A percentile compares a stretch with the other conserved stretches of the same genome.
Evolutionary conservation across 2,888 invertebrate genomes (phyloP).

Genomic region (Phortica magna): DNA sequence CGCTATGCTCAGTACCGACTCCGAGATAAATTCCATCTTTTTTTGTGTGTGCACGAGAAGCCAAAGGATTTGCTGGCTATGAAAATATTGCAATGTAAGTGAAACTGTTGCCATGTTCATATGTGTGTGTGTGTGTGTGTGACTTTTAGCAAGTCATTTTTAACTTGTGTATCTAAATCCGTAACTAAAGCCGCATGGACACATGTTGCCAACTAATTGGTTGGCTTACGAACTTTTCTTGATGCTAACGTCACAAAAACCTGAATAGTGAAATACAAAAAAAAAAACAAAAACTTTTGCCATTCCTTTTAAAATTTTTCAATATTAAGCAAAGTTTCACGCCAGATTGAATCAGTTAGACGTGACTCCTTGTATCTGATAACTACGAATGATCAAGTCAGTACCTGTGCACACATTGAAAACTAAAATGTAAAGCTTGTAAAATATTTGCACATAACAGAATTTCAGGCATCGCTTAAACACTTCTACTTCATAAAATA

Average conservation of each 20-base stretch:
- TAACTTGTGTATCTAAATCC: slow-evolving; percentile 28
- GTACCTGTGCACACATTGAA: too few species aligned
- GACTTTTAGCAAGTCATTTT: slow-evolving; percentile 10
- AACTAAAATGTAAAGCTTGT: too few species aligned
- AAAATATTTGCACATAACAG: too few species aligned
- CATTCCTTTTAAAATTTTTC: too few species aligned
- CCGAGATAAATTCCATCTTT: slow-evolving; percentile 75
- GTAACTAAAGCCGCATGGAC: slow-evolving; percentile 11
- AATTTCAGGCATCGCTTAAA: not conserved
- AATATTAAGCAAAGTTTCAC: too few species aligned
- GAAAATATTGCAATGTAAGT: slow-evolving; percentile 74
- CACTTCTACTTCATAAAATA: not conserved
- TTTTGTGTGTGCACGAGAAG: slow-evolving; percentile 70
- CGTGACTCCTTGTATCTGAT: too few species aligned
- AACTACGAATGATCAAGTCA: too few species aligned
- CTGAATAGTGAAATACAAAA: not conserved
- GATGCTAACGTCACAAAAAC: not conserved
- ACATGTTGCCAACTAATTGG: slow-evolving; percentile 19
- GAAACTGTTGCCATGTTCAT: slow-evolving; percentile 29
- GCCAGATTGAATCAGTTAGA: too few species aligned
- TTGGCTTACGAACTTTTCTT: slow-evolving; percentile 13
- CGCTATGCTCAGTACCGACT: slow-evolving; percentile 72
- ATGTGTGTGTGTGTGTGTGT: not conserved
- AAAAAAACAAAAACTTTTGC: too few species aligned
- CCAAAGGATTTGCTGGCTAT: slow-evolving; percentile 64